Conservation (phyloP, 2,797 vertebrate species). For the Glossophaga mutica region DNA sequence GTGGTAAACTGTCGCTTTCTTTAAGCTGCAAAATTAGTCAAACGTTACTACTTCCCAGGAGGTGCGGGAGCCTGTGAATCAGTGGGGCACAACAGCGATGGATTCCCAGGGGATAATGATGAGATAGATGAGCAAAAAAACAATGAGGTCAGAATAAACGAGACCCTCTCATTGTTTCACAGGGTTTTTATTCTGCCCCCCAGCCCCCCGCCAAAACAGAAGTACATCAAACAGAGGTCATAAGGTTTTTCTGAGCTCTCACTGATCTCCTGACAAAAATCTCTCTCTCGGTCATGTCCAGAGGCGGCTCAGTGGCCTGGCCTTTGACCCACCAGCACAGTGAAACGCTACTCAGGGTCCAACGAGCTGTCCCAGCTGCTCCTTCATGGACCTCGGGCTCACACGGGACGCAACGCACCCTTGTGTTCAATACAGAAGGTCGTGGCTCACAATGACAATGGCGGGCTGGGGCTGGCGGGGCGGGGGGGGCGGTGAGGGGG, state of each 20-base stretch:
- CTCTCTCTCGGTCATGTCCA: neutral
- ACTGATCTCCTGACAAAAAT: neutral
- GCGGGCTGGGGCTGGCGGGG: no score
- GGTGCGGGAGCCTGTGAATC: neutral
- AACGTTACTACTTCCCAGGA: neutral
- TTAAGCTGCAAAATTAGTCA: conserved; percentile 1
- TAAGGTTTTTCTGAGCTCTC: neutral
- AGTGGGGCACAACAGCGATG: neutral
- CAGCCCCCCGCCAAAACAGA: neutral
- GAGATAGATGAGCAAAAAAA: neutral
- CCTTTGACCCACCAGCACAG: neutral
- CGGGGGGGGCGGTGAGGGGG: no score
- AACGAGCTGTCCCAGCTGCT: neutral
- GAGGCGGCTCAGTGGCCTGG: no score
- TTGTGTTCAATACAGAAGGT: neutral
- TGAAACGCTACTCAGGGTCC: neutral
- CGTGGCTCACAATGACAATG: neutral
- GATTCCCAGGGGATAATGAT: neutral
- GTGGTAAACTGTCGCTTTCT: neutral
- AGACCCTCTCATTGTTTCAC: neutral
- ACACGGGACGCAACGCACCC: neutral
- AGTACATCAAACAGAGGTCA: neutral
- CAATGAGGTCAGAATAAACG: neutral
- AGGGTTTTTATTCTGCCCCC: neutral
- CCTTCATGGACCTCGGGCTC: neutral